Percentiles rank a stretch among this genome's conserved stretches.
Evolutionary conservation across 1,140 invertebrate genomes (phyloP).

Genomic region (Drosophila melanica): DNA sequence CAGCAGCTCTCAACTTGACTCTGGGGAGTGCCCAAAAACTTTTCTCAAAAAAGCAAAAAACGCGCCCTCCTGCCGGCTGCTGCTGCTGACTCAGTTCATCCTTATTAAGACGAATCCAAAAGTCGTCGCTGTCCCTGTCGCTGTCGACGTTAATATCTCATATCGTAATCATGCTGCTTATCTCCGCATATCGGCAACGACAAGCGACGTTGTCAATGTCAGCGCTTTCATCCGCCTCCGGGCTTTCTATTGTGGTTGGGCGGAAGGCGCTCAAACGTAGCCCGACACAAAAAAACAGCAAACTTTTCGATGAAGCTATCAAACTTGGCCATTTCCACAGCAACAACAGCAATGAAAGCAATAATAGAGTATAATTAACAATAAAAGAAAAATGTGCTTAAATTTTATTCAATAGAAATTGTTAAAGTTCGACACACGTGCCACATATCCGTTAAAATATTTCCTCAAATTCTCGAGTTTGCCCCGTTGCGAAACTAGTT

Average conservation of each 20-base stretch:
- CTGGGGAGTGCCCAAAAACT: neutral
- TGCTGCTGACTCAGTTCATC: slow-evolving; percentile 27
- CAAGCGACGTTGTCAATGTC: slow-evolving; percentile 50
- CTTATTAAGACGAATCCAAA: slow-evolving; percentile 16
- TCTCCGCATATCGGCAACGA: slow-evolving; percentile 30
- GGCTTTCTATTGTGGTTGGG: neutral
- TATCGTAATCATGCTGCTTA: slow-evolving; percentile 16
- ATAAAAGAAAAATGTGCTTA: slow-evolving; percentile 44
- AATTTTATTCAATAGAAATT: slow-evolving; percentile 64
- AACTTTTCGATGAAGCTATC: slow-evolving; percentile 33
- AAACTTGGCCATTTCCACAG: slow-evolving; percentile 52
- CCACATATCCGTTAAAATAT: slow-evolving; percentile 3
- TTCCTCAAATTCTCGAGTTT: neutral
- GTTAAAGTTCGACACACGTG: slow-evolving; percentile 44
- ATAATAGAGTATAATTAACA: neutral
- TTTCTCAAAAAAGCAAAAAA: neutral
- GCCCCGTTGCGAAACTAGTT: neutral
- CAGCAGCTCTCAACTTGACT: slow-evolving; percentile 20
- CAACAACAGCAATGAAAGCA: no score
- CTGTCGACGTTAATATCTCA: slow-evolving; percentile 19
- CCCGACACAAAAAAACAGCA: slow-evolving; percentile 24
- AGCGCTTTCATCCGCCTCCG: slow-evolving; percentile 60
- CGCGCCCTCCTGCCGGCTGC: neutral
- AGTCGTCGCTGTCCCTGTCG: slow-evolving; percentile 12
- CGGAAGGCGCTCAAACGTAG: no score